Evolutionary conservation across 2,888 invertebrate genomes (phyloP).

Genomic region (Eilema griseolum): DNA sequence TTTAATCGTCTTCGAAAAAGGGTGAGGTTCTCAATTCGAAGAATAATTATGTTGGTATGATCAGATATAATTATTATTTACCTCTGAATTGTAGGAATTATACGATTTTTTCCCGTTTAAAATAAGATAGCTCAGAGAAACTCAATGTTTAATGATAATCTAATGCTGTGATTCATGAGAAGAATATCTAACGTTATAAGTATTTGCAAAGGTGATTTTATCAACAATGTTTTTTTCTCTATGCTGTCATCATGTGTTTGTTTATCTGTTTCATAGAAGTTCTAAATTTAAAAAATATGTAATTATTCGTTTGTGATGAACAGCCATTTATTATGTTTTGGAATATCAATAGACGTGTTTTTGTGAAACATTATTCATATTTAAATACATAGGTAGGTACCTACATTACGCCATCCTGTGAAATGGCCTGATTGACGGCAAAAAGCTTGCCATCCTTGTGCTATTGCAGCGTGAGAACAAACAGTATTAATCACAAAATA

Average conservation of each 20-base stretch:
- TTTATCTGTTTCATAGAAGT: background rate
- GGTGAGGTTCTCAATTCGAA: background rate
- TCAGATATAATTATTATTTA: too few relatives aligned
- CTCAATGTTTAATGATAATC: background rate
- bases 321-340: background rate
- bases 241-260: background rate
- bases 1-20: background rate
- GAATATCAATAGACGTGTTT: too few relatives aligned
- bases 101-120: too few relatives aligned
- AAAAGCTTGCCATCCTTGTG: too few relatives aligned
- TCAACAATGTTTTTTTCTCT: too few relatives aligned
- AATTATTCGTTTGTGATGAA: background rate
- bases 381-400: too few relatives aligned
- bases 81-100: too few relatives aligned
- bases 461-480: background rate
- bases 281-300: background rate
- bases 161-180: background rate
- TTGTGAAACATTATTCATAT: too few relatives aligned
- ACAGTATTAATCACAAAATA: background rate
- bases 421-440: too few relatives aligned
- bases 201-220: too few relatives aligned
- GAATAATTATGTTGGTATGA: background rate
- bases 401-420: too few relatives aligned
- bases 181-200: background rate
- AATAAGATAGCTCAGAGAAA: too few relatives aligned